Percentiles rank a stretch among this genome's conserved stretches.
These are phyloP conservation scores for Vulpes vulpes DNA, from an alignment of 2,113 vertebrate genomes.

Conservation along the genomic window DNA sequence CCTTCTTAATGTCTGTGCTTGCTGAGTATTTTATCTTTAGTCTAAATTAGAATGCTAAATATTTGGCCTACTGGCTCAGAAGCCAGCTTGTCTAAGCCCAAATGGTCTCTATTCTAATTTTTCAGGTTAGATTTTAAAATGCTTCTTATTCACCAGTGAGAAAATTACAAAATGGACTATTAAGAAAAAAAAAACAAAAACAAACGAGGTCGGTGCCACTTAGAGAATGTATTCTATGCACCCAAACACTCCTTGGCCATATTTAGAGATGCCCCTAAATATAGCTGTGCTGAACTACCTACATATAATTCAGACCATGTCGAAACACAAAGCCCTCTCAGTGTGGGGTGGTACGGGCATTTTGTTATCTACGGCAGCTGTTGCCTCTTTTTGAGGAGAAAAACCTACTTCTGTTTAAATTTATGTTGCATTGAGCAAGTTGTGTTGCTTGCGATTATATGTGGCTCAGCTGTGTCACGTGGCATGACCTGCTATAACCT, in stretches of 20 bases:
- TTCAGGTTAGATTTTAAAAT: slow-evolving; percentile 68
- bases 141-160: slow-evolving; percentile 63
- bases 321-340: slow-evolving; percentile 78
- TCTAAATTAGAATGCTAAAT: slow-evolving; percentile 70
- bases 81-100: slow-evolving; percentile 41
- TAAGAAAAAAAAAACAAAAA: slow-evolving; percentile 8
- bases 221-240: slow-evolving; percentile 67
- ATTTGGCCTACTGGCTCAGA: slow-evolving; percentile 65
- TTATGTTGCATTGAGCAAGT: slow-evolving; percentile 86
- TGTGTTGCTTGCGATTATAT: slow-evolving; percentile 85
- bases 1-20: slow-evolving; percentile 22
- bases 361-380: slow-evolving; percentile 88
- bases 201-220: slow-evolving; percentile 31
- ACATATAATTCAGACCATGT: slow-evolving; percentile 82
- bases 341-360: slow-evolving; percentile 78
- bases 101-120: slow-evolving; percentile 66
- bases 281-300: slow-evolving; percentile 76
- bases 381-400: slow-evolving; percentile 78
- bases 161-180: slow-evolving; percentile 70
- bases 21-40: slow-evolving; percentile 60
- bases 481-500: slow-evolving; percentile 91
- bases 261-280: slow-evolving; percentile 78
- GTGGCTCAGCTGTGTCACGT: slow-evolving; percentile 89
- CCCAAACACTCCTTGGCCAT: slow-evolving; percentile 68
- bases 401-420: slow-evolving; percentile 79